Evolutionary conservation across 2,113 vertebrate genomes (phyloP).

Genomic region (Fregetta grallaria): DNA sequence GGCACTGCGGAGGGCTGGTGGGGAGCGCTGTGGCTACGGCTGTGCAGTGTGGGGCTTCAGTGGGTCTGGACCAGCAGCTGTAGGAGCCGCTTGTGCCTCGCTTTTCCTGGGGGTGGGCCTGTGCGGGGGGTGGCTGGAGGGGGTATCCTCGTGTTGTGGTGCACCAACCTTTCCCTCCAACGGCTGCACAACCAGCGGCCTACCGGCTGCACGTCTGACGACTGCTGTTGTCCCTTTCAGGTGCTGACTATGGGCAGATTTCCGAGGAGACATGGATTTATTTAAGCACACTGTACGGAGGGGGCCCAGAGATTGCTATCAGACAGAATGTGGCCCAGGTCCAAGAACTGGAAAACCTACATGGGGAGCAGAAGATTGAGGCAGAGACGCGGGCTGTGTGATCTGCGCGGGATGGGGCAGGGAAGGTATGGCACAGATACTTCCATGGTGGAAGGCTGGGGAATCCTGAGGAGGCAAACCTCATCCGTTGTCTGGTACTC

Average conservation of each 20-base stretch:
- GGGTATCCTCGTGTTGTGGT: fast-evolving
- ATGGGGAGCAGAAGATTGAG: conserved; percentile 94
- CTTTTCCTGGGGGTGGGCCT: not conserved
- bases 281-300: conserved; percentile 86
- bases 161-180: not conserved
- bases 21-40: not conserved
- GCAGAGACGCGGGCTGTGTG: conserved; percentile 91
- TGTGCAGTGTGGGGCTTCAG: fast-evolving
- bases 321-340: conserved; percentile 84
- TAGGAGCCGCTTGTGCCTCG: fast-evolving
- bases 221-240: conserved; percentile 44
- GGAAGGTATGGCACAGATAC: not conserved
- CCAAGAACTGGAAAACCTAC: conserved; percentile 78
- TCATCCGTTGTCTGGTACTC: not conserved
- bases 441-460: not conserved
- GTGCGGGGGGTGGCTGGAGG: not conserved
- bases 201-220: fast-evolving
- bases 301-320: conserved; percentile 91
- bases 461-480: not conserved
- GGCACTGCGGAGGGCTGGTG: not conserved
- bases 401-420: not conserved
- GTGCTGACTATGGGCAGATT: conserved; percentile 97
- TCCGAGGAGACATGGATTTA: conserved; percentile 97
- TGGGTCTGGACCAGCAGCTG: not conserved
- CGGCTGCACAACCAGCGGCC: not conserved